These are phyloP conservation scores for Temnothorax ravouxi DNA, from an alignment of 2,888 invertebrate genomes.

Conservation along the genomic window DNA sequence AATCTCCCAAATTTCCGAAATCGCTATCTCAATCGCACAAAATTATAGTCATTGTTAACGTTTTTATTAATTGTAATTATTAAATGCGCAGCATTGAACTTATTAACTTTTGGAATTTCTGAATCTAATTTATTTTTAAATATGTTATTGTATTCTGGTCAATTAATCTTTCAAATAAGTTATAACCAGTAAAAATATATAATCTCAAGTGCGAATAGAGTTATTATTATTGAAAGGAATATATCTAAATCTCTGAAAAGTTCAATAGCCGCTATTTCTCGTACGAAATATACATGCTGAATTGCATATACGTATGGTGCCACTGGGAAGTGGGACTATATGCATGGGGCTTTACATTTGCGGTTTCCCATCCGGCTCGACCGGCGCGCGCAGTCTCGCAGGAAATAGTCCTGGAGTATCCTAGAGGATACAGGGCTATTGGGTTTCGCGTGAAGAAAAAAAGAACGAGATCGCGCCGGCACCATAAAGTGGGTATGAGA, in stretches of 20 bases:
- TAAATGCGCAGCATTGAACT: neutral
- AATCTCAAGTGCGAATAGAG: neutral
- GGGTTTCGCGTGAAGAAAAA: constrained; percentile 81
- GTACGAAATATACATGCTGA: neutral
- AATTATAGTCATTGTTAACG: neutral
- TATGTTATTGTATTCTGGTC: neutral
- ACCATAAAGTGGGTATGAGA: constrained; percentile 53
- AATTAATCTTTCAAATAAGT: neutral
- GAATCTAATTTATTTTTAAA: neutral
- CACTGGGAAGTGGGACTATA: constrained; percentile 22
- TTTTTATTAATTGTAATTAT: neutral
- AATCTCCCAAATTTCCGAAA: neutral
- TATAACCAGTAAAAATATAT: neutral
- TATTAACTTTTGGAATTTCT: neutral
- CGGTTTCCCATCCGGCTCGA: constrained; percentile 85
- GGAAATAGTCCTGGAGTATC: constrained; percentile 86
- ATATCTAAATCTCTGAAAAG: neutral
- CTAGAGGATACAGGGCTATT: constrained; percentile 85
- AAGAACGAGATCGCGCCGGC: constrained; percentile 59
- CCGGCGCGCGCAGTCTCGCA: constrained; percentile 77
- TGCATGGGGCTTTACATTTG: constrained; percentile 78
- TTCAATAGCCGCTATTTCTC: neutral
- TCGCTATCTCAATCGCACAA: neutral
- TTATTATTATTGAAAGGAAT: neutral
- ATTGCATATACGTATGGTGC: constrained; percentile 37